These are phyloP conservation scores for Rhyacophila brunnea DNA, from an alignment of 1,140 invertebrate species.

Conservation along the genomic window DNA sequence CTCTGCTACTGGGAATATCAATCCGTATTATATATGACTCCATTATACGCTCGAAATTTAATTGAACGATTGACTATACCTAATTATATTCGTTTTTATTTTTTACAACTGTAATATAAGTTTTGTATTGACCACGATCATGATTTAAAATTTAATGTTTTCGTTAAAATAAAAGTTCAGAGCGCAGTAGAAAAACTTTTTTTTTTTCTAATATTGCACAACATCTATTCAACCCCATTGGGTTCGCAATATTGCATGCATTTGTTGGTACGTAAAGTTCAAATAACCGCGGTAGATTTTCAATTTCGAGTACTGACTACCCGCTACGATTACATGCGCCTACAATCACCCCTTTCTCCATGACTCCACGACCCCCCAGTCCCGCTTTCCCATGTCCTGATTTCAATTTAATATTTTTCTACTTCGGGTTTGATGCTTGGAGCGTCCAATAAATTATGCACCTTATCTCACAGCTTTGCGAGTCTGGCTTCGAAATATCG, in stretches of 20 bases:
- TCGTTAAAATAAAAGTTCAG: no score
- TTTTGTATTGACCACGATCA: no score
- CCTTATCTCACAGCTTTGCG: no score
- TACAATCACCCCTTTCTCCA: conserved; percentile 8
- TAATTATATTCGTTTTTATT: no score
- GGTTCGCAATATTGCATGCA: conserved; percentile 17
- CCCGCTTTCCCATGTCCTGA: not conserved
- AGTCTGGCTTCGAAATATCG: not conserved
- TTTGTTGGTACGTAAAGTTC: conserved; percentile 29
- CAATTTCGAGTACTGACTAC: conserved; percentile 26
- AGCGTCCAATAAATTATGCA: no score
- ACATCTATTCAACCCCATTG: not conserved
- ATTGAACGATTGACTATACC: no score
- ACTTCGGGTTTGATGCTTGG: not conserved
- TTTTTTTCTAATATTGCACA: not conserved
- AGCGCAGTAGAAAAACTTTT: not conserved
- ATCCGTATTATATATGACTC: no score
- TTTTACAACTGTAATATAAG: no score
- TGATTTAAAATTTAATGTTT: no score
- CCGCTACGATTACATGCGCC: conserved; percentile 19
- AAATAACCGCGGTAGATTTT: conserved; percentile 32
- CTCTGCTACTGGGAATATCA: no score
- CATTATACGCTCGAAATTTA: no score
- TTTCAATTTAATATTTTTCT: conserved; percentile 27
- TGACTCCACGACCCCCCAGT: no score